A percentile compares a stretch with the other conserved stretches of the same genome.
These are phyloP conservation scores for Meta bourneti DNA, from an alignment of 2,888 invertebrate genomes.

Conservation along the genomic window DNA sequence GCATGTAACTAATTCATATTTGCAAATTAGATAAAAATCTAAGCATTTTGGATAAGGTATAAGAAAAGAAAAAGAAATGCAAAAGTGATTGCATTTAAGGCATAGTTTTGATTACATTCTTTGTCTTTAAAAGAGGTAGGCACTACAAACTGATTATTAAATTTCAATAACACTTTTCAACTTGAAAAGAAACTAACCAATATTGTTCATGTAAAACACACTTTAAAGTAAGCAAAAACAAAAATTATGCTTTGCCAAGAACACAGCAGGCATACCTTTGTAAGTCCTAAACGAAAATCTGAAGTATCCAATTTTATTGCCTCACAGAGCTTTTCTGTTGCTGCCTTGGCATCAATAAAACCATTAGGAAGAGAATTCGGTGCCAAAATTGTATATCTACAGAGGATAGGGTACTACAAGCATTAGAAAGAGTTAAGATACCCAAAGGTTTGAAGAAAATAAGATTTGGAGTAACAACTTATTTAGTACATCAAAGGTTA, in stretches of 20 bases:
- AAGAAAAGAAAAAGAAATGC: background rate
- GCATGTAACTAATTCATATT: too few relatives aligned
- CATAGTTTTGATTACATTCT: too few relatives aligned
- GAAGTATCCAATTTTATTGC: slow-evolving; percentile 88
- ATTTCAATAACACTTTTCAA: too few relatives aligned
- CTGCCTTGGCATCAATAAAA: slow-evolving; percentile 82
- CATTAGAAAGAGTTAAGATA: background rate
- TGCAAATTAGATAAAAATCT: background rate
- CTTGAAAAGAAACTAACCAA: too few relatives aligned
- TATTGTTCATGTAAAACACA: too few relatives aligned
- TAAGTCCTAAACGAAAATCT: slow-evolving; percentile 87
- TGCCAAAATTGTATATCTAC: slow-evolving; percentile 79
- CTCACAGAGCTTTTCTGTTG: slow-evolving; percentile 86
- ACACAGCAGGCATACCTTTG: slow-evolving; percentile 77
- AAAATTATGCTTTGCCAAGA: background rate
- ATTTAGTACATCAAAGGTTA: background rate
- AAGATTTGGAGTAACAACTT: too few relatives aligned
- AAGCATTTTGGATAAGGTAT: background rate
- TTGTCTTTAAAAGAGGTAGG: too few relatives aligned
- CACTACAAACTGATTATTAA: too few relatives aligned
- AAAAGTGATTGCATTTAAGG: too few relatives aligned
- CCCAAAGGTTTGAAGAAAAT: background rate
- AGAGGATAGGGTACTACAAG: slow-evolving; percentile 42
- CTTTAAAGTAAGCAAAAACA: too few relatives aligned
- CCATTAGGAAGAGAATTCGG: slow-evolving; percentile 81